Evolutionary conservation across 2,888 invertebrate species (phyloP), one percentile per base, ranked within the genome.

Genomic region (Mactromeris polynyma): DNA sequence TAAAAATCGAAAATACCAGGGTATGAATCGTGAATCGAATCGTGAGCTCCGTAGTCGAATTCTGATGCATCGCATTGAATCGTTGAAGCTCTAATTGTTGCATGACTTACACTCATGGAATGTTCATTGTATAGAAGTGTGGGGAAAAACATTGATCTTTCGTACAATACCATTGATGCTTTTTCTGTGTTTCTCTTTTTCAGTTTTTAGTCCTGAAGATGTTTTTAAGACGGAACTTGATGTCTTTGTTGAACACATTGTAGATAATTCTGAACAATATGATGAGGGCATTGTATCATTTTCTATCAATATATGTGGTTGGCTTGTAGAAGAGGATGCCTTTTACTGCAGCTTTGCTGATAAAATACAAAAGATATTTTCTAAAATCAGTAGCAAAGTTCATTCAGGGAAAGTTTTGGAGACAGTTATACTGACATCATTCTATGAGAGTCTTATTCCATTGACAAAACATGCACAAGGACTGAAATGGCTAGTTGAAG

Each of bases 251-350:
- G 38, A 36, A 19, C 26, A 51, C 11, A 77, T 84, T 54, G 77
- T 77, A 6, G 36, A 84, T 0, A 78, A 84, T 9, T 78, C 40
- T 40, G 69, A 73, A 11, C n/a, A 54, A 31, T 73, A 77, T 26
- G 78, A 77, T 54, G 51, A 51, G 17, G 42, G 40, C 11, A 33
- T 51, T 77, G 54, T 90, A 38, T 83, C 73, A 31, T 83, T 90
- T 40, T 79, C 54, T 40, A 64, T 90, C 19, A 38, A 83, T 14
- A 42, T 90, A 0, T 31, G 79, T 36, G 88, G 84, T 36, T 90
- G 90, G 90, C 82, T 90, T 7, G 87, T 81, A 40, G 81, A 77
- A 36, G 77, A 78, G 36, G 31, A 9, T n/a, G 84, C 17, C 7
- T 78, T 21, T 51, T 78, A 78, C 17, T 36, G 19, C 14, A 9